phyloP scores from a whole-genome alignment of 2,797 vertebrate genomes.

The Pogoniulus pusillus region DNA sequence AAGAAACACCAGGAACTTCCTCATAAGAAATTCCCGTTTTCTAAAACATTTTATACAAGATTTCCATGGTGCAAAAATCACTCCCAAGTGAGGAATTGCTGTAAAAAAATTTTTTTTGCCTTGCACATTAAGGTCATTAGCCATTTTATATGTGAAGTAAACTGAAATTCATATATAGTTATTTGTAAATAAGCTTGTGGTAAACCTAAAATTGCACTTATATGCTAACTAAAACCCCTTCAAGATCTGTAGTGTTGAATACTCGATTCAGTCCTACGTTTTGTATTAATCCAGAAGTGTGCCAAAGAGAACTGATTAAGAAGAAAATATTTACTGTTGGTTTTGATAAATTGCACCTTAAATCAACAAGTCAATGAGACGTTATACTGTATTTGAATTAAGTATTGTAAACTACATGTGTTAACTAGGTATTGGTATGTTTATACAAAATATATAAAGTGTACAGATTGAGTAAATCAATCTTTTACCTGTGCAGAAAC shows the following conservation, averaged over 20 bases:
- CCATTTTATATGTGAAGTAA: slow-evolving; percentile 48
- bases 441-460: slow-evolving; percentile 62
- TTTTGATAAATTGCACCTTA: slow-evolving; percentile 68
- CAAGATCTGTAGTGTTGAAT: slow-evolving; percentile 30
- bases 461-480: slow-evolving; percentile 35
- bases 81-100: slow-evolving; percentile 15
- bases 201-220: slow-evolving; percentile 39
- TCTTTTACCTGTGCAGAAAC: slow-evolving; percentile 34
- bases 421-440: slow-evolving; percentile 59
- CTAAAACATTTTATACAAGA: slow-evolving; percentile 31
- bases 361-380: slow-evolving; percentile 31
- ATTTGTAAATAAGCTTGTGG: slow-evolving; percentile 68
- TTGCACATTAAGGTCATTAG: slow-evolving; percentile 24
- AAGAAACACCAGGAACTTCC: slow-evolving; percentile 15
- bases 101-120: slow-evolving; percentile 36
- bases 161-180: slow-evolving; percentile 50
- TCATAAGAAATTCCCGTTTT: slow-evolving; percentile 17
- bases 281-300: slow-evolving; percentile 65
- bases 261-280: slow-evolving; percentile 39
- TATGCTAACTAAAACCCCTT: slow-evolving; percentile 9
- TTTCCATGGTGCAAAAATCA: slow-evolving; percentile 45
- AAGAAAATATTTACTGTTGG: slow-evolving; percentile 35
- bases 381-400: slow-evolving; percentile 63
- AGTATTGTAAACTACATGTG: slow-evolving; percentile 26
- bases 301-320: slow-evolving; percentile 73